phyloP scores from a whole-genome alignment of 2,113 vertebrate genomes.

The Gallinago undulata region DNA sequence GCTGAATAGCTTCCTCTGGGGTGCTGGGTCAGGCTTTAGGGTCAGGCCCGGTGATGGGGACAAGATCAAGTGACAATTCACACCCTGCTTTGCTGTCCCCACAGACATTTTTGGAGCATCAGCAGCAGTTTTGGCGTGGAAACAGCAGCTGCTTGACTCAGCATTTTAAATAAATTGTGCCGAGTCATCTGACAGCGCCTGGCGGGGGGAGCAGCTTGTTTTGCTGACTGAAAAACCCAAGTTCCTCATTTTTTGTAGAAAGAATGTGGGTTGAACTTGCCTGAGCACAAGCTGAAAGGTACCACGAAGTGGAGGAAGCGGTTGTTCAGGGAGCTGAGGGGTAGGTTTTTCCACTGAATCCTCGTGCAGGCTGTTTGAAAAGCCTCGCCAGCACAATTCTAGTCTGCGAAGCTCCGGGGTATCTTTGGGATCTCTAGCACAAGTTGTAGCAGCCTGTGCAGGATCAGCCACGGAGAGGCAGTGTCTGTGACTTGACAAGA shows the following conservation, averaged over 20 bases:
- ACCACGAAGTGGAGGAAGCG: fast-evolving
- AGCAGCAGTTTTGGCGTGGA: not conserved
- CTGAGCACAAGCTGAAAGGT: no score
- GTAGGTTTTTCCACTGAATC: not conserved
- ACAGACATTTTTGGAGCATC: fast-evolving
- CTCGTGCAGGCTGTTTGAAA: not conserved
- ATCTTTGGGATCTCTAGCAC: not conserved
- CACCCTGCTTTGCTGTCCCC: not conserved
- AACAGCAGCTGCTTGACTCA: not conserved
- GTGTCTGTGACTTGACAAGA: not conserved
- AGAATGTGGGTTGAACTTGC: not conserved
- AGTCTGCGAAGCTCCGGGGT: not conserved
- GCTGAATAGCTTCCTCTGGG: not conserved
- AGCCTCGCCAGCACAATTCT: fast-evolving
- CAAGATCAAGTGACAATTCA: not conserved
- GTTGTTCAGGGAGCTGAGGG: not conserved
- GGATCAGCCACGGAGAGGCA: not conserved
- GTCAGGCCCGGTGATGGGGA: not conserved
- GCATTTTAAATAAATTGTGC: not conserved
- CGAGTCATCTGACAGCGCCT: not conserved
- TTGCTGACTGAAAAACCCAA: not conserved
- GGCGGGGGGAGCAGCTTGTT: not conserved
- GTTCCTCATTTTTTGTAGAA: not conserved
- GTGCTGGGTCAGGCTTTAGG: not conserved
- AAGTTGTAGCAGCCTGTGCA: not conserved